Base-by-base conservation (phyloP, 2,797 vertebrate species). In the Diplodus sargus region DNA sequence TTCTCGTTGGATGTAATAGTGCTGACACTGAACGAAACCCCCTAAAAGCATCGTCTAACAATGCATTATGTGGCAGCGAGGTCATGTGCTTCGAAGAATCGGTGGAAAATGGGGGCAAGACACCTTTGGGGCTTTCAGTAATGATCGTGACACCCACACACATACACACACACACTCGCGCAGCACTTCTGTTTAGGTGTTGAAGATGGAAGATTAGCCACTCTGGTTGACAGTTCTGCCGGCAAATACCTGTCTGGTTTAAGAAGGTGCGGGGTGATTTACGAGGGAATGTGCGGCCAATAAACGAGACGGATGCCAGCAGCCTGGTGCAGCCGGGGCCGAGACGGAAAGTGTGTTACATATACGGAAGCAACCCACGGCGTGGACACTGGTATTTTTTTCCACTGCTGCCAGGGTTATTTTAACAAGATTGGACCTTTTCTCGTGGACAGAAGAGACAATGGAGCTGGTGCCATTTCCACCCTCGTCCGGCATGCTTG, bases 271-370 rank as follows among this genome's bases (percentile, higher is more conserved):
- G 1, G 23, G 64, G 10, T 78, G 90, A 89, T 91, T 92, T 90
- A 92, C 76, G 73, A 69, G 85, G 60, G 25, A 68, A 58, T 65
- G 60, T 76, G 52, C 0, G 28, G 76, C 74, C 78, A 84, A 77
- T 76, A 61, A 85, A 81, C 15, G 18, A 67, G 28, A 78, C 70
- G 34, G 77, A 83, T 90, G 76, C 84, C 88, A 86, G 78, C 70
- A 70, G 71, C 79, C 71, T 1, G 17, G 64, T 71, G 64, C 74
- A 87, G 85, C 82, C 17, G 0, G 54, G 71, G 57, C 51, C 10
- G 10, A 72, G 78, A 73, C 69, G 87, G 88, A 94, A 93, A 92
- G 84, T 69, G 76, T 65, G 79, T 85, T 92, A 90, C 89, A 93
- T 86, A 90, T 85, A 89, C 53, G 28, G 82, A 87, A 71, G 83